These are phyloP conservation scores for Pseudococcus viburni DNA, from an alignment of 2,888 invertebrate species.

Conservation along the genomic window DNA sequence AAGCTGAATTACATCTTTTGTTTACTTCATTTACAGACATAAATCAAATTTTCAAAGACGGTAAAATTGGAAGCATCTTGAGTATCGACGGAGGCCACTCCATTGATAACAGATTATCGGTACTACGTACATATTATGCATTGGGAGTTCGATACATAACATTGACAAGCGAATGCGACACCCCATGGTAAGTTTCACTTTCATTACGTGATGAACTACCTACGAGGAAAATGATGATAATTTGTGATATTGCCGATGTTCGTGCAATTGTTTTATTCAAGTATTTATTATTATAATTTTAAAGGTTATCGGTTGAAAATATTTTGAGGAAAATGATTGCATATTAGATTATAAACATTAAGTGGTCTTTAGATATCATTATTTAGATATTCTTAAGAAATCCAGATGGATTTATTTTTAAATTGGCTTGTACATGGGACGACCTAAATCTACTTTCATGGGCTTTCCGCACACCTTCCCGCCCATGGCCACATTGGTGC, in stretches of 20 bases:
- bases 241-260: neutral
- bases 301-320: neutral
- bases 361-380: too few species aligned
- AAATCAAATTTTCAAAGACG: constrained; percentile 71
- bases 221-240: neutral
- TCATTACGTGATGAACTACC: neutral
- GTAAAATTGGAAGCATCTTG: constrained; percentile 73
- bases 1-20: neutral
- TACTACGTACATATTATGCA: constrained; percentile 73
- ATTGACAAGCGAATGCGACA: constrained; percentile 68
- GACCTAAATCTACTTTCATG: too few species aligned
- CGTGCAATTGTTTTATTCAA: neutral
- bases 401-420: too few species aligned
- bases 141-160: constrained; percentile 73
- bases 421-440: too few species aligned
- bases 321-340: neutral
- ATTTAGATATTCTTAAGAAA: too few species aligned
- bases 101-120: constrained; percentile 73
- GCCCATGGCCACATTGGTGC: too few species aligned
- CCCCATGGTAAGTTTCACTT: constrained; percentile 51
- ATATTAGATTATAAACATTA: too few species aligned
- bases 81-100: constrained; percentile 74
- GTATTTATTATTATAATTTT: neutral
- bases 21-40: constrained; percentile 70
- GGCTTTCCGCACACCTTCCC: too few species aligned